Evolutionary conservation across 2,113 vertebrate genomes (phyloP), one percentile per base, ranked within the genome.

Genomic region (Tor tambroides): DNA sequence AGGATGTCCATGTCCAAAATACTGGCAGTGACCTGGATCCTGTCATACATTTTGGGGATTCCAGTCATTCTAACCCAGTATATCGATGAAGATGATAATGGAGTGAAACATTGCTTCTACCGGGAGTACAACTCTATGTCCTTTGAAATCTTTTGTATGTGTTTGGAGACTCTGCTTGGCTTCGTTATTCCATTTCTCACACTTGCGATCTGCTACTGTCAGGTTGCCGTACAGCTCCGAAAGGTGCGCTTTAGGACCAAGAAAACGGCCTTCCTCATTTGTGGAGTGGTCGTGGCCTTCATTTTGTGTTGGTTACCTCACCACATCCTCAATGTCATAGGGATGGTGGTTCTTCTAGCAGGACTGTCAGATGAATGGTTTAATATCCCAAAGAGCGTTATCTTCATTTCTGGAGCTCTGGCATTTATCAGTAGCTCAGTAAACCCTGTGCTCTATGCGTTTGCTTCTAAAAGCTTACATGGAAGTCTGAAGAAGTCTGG

Each of bases 291-390:
- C 7, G 32, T 91, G 46, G 85, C 89, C 6, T 94, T 95, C 72
- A 83, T 79, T 56, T 1, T 95, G n/a, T 94, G 93, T 80, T 94
- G 93, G 94, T 43, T 93, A 23, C 94, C 94, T 43, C 85, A 93
- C 56, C 93, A 94, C 38, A 6, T 91, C 54, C 65, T 91, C 41
- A 94, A 92, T 78, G 74, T 93, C 4, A 28, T 85, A 26, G 46
- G 69, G 14, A 6, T 91, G 10, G 65, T 86, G 35, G 87, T 81
- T 17, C 51, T 89, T 32, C 78, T 90, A 2, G 9, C 15, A n/a
- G 59, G 35, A 19, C 2, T 46, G 1, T 46, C 79, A 32, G 63
- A 88, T 23, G 35, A 19, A n/a, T n/a, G n/a, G 17, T 17, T 26
- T 9, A 10, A 43, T 51, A 49, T 91, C 1, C 78, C 32, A 28